Conservation (phyloP, 2,113 vertebrate species). For the Calypte anna region DNA sequence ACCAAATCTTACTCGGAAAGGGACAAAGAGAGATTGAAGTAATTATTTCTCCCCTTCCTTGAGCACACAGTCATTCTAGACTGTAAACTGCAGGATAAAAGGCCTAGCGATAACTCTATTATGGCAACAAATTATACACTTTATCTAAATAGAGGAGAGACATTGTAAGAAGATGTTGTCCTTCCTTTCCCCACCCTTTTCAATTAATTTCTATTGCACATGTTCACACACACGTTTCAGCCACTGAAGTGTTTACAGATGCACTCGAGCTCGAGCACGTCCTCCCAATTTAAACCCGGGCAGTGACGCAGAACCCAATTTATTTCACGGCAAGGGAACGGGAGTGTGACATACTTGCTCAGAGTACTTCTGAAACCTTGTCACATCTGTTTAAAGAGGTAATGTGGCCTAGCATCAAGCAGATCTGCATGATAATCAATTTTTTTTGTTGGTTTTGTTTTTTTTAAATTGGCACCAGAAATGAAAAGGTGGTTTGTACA, state of each 20-base stretch:
- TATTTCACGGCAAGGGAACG: rapidly evolving
- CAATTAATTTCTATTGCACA: background rate
- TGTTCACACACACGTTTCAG: background rate
- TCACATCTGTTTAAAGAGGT: background rate
- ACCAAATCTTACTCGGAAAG: background rate
- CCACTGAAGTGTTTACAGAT: background rate
- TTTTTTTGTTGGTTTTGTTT: background rate
- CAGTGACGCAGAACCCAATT: background rate
- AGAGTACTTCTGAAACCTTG: background rate
- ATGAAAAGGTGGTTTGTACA: background rate
- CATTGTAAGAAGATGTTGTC: background rate
- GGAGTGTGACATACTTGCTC: background rate
- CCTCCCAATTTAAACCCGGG: background rate
- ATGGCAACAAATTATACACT: conserved; percentile 13
- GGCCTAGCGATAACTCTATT: conserved; percentile 9
- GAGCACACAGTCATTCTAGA: background rate
- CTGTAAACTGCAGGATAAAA: background rate
- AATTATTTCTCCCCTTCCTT: background rate
- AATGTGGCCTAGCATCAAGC: background rate
- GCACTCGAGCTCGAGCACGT: background rate
- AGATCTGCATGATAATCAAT: background rate
- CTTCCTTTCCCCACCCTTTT: background rate
- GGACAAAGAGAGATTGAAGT: background rate
- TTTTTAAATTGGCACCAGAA: background rate
- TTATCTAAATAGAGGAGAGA: conserved; percentile 12